These are phyloP conservation scores for Hypanus sabinus DNA, from an alignment of 2,113 vertebrate species.

Conservation along the genomic window DNA sequence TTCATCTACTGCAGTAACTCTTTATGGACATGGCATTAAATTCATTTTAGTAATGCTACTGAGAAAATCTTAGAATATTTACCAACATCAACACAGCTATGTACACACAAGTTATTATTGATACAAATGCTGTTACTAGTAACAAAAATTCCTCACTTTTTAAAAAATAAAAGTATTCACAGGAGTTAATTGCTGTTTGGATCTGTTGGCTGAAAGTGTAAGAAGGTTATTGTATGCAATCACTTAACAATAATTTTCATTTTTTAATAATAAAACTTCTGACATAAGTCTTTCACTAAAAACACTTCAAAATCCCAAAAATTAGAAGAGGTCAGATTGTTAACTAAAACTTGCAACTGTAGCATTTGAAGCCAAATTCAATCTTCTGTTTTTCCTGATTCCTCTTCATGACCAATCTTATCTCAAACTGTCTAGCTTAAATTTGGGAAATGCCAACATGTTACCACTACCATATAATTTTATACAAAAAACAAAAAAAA, in stretches of 20 bases:
- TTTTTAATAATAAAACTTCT: conserved; percentile 15
- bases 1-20: not conserved
- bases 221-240: not conserved
- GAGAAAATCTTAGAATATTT: not conserved
- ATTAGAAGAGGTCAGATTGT: not conserved
- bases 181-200: not conserved
- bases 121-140: not conserved
- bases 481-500: not conserved
- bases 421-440: not conserved
- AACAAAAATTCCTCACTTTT: not conserved
- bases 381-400: not conserved
- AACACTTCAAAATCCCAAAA: not conserved
- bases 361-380: not conserved
- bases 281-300: not conserved
- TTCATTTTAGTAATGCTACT: not conserved
- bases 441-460: not conserved
- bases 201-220: not conserved
- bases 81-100: not conserved
- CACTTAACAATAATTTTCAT: not conserved
- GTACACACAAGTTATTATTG: not conserved
- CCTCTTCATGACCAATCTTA: not conserved
- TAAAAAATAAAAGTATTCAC: not conserved
- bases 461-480: not conserved
- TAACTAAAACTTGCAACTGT: conserved; percentile 4
- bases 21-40: not conserved